These are phyloP conservation scores for Zaprionus capensis DNA, from an alignment of 1,140 invertebrate genomes.

Conservation along the genomic window DNA sequence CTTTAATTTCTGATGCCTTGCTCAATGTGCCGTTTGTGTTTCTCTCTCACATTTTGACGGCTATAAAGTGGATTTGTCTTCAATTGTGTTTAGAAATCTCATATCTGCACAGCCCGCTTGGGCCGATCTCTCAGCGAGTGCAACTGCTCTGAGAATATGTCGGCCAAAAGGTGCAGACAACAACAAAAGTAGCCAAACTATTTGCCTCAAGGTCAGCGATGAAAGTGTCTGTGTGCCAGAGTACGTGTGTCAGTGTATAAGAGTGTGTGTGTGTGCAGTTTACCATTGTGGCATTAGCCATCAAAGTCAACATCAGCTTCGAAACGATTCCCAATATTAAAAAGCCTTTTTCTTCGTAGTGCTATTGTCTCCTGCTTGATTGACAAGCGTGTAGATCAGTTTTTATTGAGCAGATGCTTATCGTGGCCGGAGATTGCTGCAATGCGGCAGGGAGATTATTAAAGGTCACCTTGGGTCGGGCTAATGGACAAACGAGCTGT, in stretches of 20 bases:
- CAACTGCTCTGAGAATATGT: slow-evolving; percentile 54
- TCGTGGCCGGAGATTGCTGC: slow-evolving; percentile 44
- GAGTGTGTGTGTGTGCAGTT: slow-evolving; percentile 46
- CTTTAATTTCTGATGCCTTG: slow-evolving; percentile 70
- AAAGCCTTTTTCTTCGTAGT: slow-evolving; percentile 35
- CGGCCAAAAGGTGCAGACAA: slow-evolving; percentile 54
- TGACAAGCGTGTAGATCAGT: slow-evolving; percentile 55
- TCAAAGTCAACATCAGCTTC: slow-evolving; percentile 16
- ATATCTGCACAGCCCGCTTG: slow-evolving; percentile 16
- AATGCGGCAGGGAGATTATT: slow-evolving; percentile 16
- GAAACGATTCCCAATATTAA: slow-evolving; percentile 24
- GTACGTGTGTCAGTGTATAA: slow-evolving; percentile 3
- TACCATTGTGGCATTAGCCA: slow-evolving; percentile 45
- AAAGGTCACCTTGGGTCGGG: slow-evolving; percentile 6
- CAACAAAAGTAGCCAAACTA: slow-evolving; percentile 34
- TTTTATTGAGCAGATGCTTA: slow-evolving; percentile 60
- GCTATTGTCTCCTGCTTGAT: slow-evolving; percentile 53
- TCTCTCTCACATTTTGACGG: slow-evolving; percentile 39
- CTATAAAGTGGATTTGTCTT: slow-evolving; percentile 78
- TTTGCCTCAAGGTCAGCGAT: slow-evolving; percentile 78
- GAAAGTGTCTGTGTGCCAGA: slow-evolving; percentile 59
- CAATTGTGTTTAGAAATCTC: slow-evolving; percentile 69
- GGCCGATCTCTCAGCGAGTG: slow-evolving; percentile 21
- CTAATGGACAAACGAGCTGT: slow-evolving; percentile 60
- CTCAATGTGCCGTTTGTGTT: slow-evolving; percentile 57